Evolutionary conservation across 2,888 invertebrate species (phyloP).

Genomic region (Drosophila nr. medialis): DNA sequence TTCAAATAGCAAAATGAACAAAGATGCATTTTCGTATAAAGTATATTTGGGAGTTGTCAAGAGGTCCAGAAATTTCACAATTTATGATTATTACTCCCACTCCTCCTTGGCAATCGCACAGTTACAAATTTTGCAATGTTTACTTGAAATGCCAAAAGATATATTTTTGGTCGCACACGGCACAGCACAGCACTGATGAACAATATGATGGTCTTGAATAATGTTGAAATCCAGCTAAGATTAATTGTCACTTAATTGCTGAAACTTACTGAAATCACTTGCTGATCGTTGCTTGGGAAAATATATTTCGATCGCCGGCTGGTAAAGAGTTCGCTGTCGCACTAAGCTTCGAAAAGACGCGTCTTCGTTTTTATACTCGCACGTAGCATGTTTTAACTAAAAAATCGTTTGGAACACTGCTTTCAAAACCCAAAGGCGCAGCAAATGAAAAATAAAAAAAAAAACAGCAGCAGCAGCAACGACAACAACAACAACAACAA

Average conservation of each 20-base stretch:
- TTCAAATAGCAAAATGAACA: background rate
- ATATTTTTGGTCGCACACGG: constrained; percentile 6
- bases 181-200: constrained; percentile 17
- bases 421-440: constrained; percentile 75
- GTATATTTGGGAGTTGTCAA: background rate
- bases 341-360: constrained; percentile 80
- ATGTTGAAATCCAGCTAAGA: constrained; percentile 13
- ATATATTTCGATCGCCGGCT: constrained; percentile 56
- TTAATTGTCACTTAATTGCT: constrained; percentile 31
- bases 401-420: constrained; percentile 73
- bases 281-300: constrained; percentile 42
- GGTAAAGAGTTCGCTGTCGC: constrained; percentile 80
- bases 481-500: constrained; percentile 12
- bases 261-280: constrained; percentile 51
- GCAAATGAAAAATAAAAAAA: constrained; percentile 42
- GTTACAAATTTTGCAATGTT: constrained; percentile 4
- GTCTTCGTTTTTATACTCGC: constrained; percentile 82
- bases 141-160: constrained; percentile 11
- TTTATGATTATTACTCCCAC: background rate
- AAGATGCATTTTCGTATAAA: background rate
- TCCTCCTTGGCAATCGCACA: constrained; percentile 7
- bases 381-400: constrained; percentile 74
- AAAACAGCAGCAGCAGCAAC: background rate
- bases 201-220: constrained; percentile 2
- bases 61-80: background rate